Evolutionary conservation across 2,888 invertebrate species (phyloP).

Genomic region (Xestia c-nigrum): DNA sequence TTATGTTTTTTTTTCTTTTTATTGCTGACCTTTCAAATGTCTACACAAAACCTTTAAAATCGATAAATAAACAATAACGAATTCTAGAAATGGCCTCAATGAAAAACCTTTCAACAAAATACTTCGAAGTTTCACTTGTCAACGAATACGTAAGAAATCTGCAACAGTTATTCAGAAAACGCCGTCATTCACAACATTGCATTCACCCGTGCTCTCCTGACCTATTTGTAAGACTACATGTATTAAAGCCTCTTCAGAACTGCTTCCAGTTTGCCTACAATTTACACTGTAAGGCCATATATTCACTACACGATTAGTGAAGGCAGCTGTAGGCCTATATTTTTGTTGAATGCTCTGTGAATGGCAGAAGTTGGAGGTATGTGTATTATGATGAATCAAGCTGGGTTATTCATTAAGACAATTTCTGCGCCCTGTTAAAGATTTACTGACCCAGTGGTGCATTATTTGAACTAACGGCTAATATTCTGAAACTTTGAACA

Average conservation of each 20-base stretch:
- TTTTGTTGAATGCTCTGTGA: constrained; percentile 9
- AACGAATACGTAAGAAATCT: constrained; percentile 35
- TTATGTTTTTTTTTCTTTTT: neutral
- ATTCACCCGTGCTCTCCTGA: constrained; percentile 55
- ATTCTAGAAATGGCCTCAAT: neutral
- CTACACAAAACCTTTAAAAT: neutral
- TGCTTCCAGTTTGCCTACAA: constrained; percentile 44
- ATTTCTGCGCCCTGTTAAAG: neutral
- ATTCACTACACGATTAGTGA: constrained; percentile 21
- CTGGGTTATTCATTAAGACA: too few species aligned
- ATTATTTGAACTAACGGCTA: neutral
- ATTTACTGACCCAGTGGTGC: neutral
- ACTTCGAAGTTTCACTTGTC: constrained; percentile 17
- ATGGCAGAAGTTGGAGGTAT: neutral
- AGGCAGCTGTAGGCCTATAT: constrained; percentile 16
- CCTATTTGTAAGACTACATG: constrained; percentile 62
- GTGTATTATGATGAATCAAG: neutral
- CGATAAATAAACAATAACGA: neutral
- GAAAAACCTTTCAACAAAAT: constrained; percentile 12
- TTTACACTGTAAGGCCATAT: constrained; percentile 49
- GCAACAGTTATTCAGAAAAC: constrained; percentile 45
- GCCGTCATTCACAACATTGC: constrained; percentile 38
- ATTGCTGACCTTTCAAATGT: neutral
- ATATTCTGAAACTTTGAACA: neutral
- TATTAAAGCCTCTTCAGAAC: constrained; percentile 60